phyloP scores from a whole-genome alignment of 2,888 invertebrate genomes.

The Limenitis arthemis region DNA sequence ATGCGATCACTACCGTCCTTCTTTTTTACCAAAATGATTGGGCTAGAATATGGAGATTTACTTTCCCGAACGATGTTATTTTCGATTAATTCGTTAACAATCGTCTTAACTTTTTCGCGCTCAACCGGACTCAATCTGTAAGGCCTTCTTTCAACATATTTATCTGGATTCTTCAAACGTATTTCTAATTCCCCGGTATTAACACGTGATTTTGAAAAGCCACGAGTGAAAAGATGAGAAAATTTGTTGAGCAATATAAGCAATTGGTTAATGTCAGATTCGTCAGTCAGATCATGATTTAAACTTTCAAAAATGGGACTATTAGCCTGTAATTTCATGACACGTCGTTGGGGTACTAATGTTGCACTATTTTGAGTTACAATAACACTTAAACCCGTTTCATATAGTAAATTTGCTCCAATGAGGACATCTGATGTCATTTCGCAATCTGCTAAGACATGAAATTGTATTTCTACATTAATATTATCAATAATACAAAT shows the following conservation, averaged over 20 bases:
- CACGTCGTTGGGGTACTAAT: background rate
- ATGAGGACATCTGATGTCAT: conserved; percentile 12
- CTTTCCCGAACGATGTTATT: conserved; percentile 15
- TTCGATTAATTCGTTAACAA: conserved; percentile 12
- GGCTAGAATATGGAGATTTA: too few relatives aligned
- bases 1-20: conserved; percentile 31
- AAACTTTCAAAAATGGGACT: conserved; percentile 7
- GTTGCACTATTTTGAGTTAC: conserved; percentile 9
- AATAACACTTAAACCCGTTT: conserved; percentile 9
- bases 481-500: conserved; percentile 10
- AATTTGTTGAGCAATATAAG: conserved; percentile 8
- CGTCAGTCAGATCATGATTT: conserved; percentile 4
- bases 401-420: conserved; percentile 9
- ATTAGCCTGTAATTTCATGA: conserved; percentile 8
- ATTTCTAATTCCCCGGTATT: conserved; percentile 8
- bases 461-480: conserved; percentile 9
- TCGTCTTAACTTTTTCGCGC: conserved; percentile 10
- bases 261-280: conserved; percentile 4
- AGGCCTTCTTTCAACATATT: conserved; percentile 9
- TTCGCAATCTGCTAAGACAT: conserved; percentile 11
- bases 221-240: conserved; percentile 9
- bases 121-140: conserved; percentile 7
- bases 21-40: conserved; percentile 28
- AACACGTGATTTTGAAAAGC: conserved; percentile 6
- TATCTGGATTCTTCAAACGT: conserved; percentile 8